A percentile compares a stretch with the other conserved stretches of the same genome.
Evolutionary conservation across 2,888 invertebrate species (phyloP).

Genomic region (Oscheius sp.): DNA sequence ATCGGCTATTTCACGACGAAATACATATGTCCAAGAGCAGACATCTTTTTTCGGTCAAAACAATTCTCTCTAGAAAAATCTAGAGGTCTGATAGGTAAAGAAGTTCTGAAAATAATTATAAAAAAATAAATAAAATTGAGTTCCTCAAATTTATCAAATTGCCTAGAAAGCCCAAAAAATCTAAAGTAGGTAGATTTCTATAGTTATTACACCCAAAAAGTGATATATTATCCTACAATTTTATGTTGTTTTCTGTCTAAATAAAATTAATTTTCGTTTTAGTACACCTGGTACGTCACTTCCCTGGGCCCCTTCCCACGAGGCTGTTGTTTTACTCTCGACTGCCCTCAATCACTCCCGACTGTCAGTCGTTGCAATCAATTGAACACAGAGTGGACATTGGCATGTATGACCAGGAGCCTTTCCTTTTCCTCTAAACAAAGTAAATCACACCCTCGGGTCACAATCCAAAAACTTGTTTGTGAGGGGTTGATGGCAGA

Average conservation of each 20-base stretch:
- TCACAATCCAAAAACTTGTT: background rate
- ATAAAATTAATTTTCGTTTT: constrained; percentile 8
- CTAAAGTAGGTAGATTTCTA: no score
- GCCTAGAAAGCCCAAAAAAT: no score
- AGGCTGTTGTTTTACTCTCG: background rate
- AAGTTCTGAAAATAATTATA: no score
- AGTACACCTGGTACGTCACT: constrained; percentile 7
- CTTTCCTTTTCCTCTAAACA: background rate
- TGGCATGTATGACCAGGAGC: background rate
- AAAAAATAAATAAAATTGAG: no score
- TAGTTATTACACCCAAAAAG: no score
- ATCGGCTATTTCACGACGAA: no score
- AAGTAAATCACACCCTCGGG: background rate
- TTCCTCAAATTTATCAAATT: no score
- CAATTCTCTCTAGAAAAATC: no score
- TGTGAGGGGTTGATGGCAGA: no score
- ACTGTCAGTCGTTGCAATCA: constrained; percentile 5
- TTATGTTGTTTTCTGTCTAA: background rate
- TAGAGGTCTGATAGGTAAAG: no score
- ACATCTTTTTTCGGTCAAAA: no score
- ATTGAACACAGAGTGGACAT: constrained; percentile 15
- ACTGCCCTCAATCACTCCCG: background rate
- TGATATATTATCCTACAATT: background rate
- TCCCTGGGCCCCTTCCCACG: background rate
- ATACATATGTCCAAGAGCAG: no score